Base-by-base conservation (phyloP, 2,888 invertebrate genomes). In the Troides helena region DNA sequence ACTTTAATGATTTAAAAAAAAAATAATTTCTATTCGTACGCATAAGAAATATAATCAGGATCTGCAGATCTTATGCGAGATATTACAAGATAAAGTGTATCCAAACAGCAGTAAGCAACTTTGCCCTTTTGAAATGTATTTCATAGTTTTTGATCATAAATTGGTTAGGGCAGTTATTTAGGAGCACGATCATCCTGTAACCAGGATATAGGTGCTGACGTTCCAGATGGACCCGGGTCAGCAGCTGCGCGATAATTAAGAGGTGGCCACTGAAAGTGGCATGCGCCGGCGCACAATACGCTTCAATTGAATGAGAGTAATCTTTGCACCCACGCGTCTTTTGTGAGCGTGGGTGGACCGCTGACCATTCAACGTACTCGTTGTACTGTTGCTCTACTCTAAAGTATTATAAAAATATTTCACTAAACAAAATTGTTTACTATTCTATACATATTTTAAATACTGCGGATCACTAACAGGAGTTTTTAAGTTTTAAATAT, bases 251-350 rank as follows among this genome's bases (percentile, higher is more conserved):
- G 81, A 87, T 91, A 92, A 92, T 92, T 92, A 92, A 92, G 92
- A 90, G 90, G 89, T 90, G 87, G 87, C 77, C 77, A 74, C 90
- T 90, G 89, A 82, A 89, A 90, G 91, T 90, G 91, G 89, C 90
- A 89, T 90, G 91, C 92, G 92, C 88, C 84, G 81, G 89, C 89
- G 90, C 89, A 91, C 92, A 92, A 92, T 92, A 89, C 90, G 82
- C 86, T 86, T 92, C 92, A 92, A 92, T 92, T 92, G 92, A 92
- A 92, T 92, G 92, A 89, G 89, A 90, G 87, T 92, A 92, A 92
- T 92, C 92, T 92, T 92, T 91, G 89, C 92, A 90, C 92, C 92
- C 92, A 92, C 92, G 91, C 90, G 82, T 86, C 89, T 86, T 87
- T 88, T 89, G 88, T 87, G 79, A 73, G 86, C 86, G 92, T 92